phyloP scores from a whole-genome alignment of 2,113 vertebrate species.

The Pao palembangensis region DNA sequence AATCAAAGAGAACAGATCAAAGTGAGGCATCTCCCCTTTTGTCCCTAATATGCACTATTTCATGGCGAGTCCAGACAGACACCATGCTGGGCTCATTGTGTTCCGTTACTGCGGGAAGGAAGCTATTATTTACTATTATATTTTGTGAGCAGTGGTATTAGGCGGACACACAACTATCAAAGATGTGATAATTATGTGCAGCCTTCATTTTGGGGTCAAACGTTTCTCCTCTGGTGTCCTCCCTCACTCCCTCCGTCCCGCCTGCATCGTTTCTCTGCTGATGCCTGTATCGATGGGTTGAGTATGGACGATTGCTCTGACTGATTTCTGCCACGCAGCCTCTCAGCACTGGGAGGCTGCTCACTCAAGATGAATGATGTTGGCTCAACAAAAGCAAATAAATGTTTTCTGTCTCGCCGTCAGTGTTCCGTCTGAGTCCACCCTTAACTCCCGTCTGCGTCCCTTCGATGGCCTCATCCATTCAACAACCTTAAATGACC shows the following conservation, averaged over 20 bases:
- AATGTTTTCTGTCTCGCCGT: constrained; percentile 43
- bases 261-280: neutral
- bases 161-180: constrained; percentile 8
- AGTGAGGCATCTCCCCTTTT: neutral
- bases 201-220: neutral
- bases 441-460: constrained; percentile 25
- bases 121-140: too few relatives aligned
- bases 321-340: constrained; percentile 68
- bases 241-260: constrained; percentile 1
- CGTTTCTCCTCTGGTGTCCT: neutral
- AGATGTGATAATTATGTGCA: constrained; percentile 1
- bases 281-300: constrained; percentile 48
- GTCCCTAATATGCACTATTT: constrained; percentile 2
- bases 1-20: neutral
- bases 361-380: constrained; percentile 63
- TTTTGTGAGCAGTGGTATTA: neutral
- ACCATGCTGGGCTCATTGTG: constrained; percentile 4
- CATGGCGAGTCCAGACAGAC: constrained; percentile 7
- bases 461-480: neutral
- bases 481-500: too few relatives aligned
- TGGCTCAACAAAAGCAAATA: constrained; percentile 61
- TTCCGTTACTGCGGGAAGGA: neutral
- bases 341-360: constrained; percentile 53
- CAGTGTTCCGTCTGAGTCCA: constrained; percentile 15
- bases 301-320: constrained; percentile 64